phyloP scores from a whole-genome alignment of 2,113 vertebrate genomes.

The Mesembrinibis cayennensis region DNA sequence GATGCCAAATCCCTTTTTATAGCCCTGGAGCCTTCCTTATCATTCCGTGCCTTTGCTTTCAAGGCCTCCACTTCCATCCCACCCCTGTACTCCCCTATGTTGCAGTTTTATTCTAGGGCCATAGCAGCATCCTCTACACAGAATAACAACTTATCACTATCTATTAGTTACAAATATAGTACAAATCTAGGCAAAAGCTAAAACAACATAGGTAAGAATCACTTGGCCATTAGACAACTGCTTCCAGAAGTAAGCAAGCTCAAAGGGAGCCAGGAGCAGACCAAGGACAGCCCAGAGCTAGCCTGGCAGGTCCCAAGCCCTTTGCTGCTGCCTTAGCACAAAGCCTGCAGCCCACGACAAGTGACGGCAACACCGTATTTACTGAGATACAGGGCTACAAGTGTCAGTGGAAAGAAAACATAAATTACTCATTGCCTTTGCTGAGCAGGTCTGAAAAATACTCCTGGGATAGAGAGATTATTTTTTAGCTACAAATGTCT shows the following conservation, averaged over 20 bases:
- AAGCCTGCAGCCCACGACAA: not conserved
- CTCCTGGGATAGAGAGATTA: not conserved
- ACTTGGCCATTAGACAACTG: not conserved
- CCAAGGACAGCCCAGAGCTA: not conserved
- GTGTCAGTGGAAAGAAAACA: not conserved
- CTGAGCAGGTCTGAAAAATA: not conserved
- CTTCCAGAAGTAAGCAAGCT: not conserved
- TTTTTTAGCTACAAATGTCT: not conserved
- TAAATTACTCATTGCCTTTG: not conserved
- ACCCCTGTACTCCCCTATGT: not conserved
- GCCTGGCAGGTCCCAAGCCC: not conserved
- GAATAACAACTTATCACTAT: not conserved
- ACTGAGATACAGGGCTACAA: not conserved
- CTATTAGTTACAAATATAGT: not conserved
- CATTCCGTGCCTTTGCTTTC: not conserved
- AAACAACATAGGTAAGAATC: not conserved
- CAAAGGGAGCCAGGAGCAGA: not conserved
- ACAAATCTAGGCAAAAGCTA: not conserved
- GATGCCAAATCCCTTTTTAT: not conserved
- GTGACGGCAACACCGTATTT: not conserved
- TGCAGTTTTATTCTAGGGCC: not conserved
- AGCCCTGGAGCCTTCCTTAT: not conserved
- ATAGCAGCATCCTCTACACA: not conserved
- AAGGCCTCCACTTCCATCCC: not conserved
- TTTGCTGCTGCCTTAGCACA: not conserved